Percentiles rank a stretch among this genome's conserved stretches.
Conservation (phyloP, 2,113 vertebrate genomes). For the Laticauda laticaudata region DNA sequence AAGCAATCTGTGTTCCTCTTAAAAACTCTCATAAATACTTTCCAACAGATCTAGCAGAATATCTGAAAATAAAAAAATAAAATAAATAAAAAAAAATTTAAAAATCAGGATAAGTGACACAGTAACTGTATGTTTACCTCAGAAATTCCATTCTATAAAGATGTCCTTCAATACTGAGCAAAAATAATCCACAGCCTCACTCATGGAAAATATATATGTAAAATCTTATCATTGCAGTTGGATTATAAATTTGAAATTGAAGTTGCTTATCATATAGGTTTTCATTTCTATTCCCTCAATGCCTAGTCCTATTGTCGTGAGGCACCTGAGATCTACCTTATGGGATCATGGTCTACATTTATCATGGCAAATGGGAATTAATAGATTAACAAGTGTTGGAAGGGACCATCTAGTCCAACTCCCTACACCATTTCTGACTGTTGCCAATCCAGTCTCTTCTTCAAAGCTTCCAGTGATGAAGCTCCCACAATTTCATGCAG, state of each 20-base stretch:
- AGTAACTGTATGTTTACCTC: background rate
- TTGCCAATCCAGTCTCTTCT: no score
- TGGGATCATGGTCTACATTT: background rate
- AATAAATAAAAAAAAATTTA: background rate
- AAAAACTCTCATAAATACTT: background rate
- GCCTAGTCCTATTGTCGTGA: background rate
- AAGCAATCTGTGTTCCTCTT: background rate
- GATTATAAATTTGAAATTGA: background rate
- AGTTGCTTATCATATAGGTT: background rate
- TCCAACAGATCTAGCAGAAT: background rate
- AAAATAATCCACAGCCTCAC: background rate
- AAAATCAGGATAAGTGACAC: background rate
- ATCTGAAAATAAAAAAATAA: background rate
- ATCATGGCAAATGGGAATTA: background rate
- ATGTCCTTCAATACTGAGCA: background rate
- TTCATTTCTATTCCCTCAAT: background rate
- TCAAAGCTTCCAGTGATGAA: no score
- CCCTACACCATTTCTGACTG: no score
- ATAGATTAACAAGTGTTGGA: no score
- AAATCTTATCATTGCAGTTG: background rate
- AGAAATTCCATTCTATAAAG: background rate
- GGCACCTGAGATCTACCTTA: background rate
- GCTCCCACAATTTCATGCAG: no score
- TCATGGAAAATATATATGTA: background rate
- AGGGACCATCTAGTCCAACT: no score